Percentiles rank a stretch among this genome's conserved stretches.
Conservation (phyloP, 2,113 vertebrate genomes). For the Sander vitreus region DNA sequence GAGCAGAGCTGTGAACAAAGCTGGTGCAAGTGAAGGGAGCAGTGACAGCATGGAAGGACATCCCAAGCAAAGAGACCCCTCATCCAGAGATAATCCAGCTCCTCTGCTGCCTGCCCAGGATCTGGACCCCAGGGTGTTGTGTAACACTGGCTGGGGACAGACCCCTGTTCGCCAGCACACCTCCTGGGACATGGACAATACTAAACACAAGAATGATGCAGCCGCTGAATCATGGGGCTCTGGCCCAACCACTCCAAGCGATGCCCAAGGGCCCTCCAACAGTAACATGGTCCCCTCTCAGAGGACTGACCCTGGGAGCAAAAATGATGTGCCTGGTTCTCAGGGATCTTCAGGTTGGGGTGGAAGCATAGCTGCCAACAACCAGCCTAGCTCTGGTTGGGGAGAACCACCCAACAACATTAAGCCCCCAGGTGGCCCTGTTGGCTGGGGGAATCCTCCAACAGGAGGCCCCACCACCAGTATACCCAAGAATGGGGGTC, state of each 20-base stretch:
- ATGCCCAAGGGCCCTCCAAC: constrained; percentile 70
- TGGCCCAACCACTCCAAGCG: constrained; percentile 74
- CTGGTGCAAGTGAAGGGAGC: constrained; percentile 91
- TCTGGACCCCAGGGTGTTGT: constrained; percentile 95
- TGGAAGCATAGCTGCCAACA: constrained; percentile 81
- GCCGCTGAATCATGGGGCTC: constrained; percentile 93
- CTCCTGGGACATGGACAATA: constrained; percentile 93
- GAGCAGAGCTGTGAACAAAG: constrained; percentile 87
- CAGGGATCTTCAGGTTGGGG: constrained; percentile 95
- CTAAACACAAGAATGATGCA: constrained; percentile 91
- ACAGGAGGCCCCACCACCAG: constrained; percentile 84
- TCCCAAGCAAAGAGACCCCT: constrained; percentile 76
- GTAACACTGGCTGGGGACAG: constrained; percentile 98
- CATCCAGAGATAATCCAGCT: constrained; percentile 81
- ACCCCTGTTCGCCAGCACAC: constrained; percentile 98
- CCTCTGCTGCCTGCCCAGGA: constrained; percentile 91
- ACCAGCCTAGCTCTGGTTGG: constrained; percentile 81
- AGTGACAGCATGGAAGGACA: constrained; percentile 89
- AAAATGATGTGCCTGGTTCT: constrained; percentile 91
- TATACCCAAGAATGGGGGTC: constrained; percentile 91
- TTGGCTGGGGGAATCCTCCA: constrained; percentile 89
- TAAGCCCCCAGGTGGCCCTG: constrained; percentile 88
- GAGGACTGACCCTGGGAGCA: constrained; percentile 90
- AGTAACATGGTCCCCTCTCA: constrained; percentile 81
- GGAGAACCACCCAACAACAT: constrained; percentile 88